Evolutionary conservation across 2,888 invertebrate species (phyloP), one percentile per base, ranked within the genome.

Genomic region (Clanis bilineata): DNA sequence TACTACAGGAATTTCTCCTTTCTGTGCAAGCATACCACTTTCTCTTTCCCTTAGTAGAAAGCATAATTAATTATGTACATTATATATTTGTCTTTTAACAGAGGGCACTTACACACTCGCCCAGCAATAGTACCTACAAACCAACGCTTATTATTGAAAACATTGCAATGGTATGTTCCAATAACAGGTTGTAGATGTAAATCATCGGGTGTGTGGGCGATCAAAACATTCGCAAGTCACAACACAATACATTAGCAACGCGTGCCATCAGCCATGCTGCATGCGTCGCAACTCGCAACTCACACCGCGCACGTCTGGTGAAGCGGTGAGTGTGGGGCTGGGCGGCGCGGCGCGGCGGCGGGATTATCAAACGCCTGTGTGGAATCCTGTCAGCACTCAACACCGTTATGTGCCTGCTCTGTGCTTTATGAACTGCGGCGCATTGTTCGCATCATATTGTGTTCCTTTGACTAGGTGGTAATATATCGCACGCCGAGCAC

Each of bases 371-470:
- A 59, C 57, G 28, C 61, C 57, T 58, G 66, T 10, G 23, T 12
- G 66, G 55, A 51, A 58, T 39, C 59, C 43, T 64, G 61, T 56
- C 57, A 28, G n/a, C 45, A 72, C 76, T 56, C 57, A 28, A 12
- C 45, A 72, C 76, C 66, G 76, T 77, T 75, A 77, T 64, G 15
- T 39, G 58, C 55, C 58, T 58, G 51, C 55, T 55, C 62, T 58
- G 51, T 56, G 57, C 62, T 57, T 63, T 65, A 57, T 41, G 28
- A 5, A 22, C 23, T 32, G 18, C 1, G 51, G 45, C 45, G 51
- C 32, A 32, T 51, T 51, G 32, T 32, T 47, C 25, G 25, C 47
- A 4, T 15, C 25, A n/a, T n/a, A n/a, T 7, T 15, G 47, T 47
- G 25, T 15, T 18, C 18, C 15, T 18, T 18, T 7, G n/a, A 0